phyloP scores from a whole-genome alignment of 2,797 vertebrate genomes.

The Somateria mollissima region DNA sequence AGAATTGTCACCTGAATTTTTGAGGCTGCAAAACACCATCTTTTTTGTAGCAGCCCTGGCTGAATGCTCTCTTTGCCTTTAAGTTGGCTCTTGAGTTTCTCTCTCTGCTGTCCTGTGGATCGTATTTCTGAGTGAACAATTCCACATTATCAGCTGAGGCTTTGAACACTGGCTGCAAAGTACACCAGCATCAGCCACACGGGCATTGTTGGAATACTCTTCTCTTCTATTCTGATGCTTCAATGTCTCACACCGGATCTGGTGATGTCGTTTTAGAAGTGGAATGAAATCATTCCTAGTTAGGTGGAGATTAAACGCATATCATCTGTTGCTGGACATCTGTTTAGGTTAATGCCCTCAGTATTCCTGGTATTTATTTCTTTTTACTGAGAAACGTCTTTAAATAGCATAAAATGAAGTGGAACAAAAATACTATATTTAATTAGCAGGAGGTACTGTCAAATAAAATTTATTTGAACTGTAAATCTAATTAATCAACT shows the following conservation, averaged over 20 bases:
- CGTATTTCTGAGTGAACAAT: not conserved
- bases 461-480: conserved; percentile 22
- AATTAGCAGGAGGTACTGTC: not conserved
- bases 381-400: not conserved
- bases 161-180: not conserved
- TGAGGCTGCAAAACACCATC: not conserved
- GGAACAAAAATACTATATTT: not conserved
- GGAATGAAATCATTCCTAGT: conserved; percentile 24
- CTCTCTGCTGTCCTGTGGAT: not conserved
- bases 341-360: conserved; percentile 38
- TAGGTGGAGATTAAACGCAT: conserved; percentile 46
- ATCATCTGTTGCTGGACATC: conserved; percentile 54
- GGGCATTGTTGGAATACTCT: conserved; percentile 41
- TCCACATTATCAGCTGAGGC: not conserved
- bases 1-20: not conserved
- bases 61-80: not conserved
- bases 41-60: not conserved
- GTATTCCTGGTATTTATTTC: not conserved
- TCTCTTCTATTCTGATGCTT: not conserved
- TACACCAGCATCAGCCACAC: not conserved
- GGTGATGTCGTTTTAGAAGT: not conserved
- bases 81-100: conserved; percentile 2
- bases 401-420: not conserved
- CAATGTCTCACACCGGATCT: conserved; percentile 42
- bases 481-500: conserved; percentile 35